Conservation (phyloP, 2,888 invertebrate genomes). For the Matsumyia berberina region DNA sequence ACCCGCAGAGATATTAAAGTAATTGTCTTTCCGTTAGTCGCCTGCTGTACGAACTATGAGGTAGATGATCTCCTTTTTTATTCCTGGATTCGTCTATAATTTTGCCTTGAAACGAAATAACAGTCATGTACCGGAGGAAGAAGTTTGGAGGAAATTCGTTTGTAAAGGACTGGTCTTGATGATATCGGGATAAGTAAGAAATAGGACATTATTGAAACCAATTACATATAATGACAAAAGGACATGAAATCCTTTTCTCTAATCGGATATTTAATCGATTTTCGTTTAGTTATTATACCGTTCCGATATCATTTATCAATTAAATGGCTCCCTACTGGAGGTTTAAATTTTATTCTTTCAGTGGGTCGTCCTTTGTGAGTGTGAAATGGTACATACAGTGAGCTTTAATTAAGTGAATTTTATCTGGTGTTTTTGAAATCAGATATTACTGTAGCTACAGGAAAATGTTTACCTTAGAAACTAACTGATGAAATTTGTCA, state of each 20-base stretch:
- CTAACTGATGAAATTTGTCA: too few relatives aligned
- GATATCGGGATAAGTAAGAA: neutral
- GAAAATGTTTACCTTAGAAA: too few relatives aligned
- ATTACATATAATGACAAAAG: slow-evolving; percentile 30
- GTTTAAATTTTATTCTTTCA: neutral
- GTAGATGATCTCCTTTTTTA: slow-evolving; percentile 48
- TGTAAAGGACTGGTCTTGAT: slow-evolving; percentile 19
- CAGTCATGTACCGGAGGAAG: neutral
- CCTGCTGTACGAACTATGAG: slow-evolving; percentile 37
- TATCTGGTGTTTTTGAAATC: too few relatives aligned
- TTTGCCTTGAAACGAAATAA: slow-evolving; percentile 10
- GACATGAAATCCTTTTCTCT: slow-evolving; percentile 13
- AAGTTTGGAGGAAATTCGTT: slow-evolving; percentile 3
- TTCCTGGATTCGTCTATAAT: neutral
- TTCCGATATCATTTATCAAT: neutral
- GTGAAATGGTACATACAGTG: neutral
- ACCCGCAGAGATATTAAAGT: slow-evolving; percentile 69
- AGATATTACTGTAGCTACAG: too few relatives aligned
- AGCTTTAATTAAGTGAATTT: too few relatives aligned
- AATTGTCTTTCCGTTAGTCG: slow-evolving; percentile 66
- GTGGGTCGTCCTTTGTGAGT: neutral
- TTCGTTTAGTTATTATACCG: neutral
- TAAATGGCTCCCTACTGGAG: neutral
- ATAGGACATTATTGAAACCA: slow-evolving; percentile 15
- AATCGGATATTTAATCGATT: slow-evolving; percentile 3